Evolutionary conservation across 2,797 vertebrate genomes (phyloP).

Genomic region (Anguilla pacifica): DNA sequence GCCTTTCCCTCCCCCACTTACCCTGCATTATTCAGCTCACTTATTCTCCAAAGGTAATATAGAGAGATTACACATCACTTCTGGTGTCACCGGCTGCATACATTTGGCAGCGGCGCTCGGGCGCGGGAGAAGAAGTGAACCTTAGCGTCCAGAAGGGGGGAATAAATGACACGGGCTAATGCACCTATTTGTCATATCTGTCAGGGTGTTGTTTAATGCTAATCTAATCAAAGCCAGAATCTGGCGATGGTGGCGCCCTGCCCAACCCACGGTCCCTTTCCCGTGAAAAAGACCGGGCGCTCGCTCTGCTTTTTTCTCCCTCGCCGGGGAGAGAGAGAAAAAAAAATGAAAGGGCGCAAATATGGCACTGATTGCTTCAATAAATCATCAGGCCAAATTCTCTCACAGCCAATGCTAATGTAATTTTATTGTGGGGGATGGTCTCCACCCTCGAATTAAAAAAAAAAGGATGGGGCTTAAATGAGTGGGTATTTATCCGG

Average conservation of each 20-base stretch:
- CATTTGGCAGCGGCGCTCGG: conserved; percentile 55
- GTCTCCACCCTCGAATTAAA: conserved; percentile 31
- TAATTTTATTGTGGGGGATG: conserved; percentile 73
- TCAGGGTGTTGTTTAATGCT: conserved; percentile 88
- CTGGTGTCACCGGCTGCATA: conserved; percentile 57
- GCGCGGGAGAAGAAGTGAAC: conserved; percentile 58
- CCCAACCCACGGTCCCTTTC: not conserved
- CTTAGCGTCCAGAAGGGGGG: conserved; percentile 55
- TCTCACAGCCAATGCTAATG: conserved; percentile 81
- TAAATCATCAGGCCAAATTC: conserved; percentile 81
- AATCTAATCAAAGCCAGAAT: conserved; percentile 86
- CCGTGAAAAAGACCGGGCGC: not conserved
- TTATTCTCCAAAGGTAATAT: conserved; percentile 59
- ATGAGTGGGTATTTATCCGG: conserved; percentile 19
- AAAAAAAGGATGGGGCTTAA: conserved; percentile 19
- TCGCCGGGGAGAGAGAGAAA: conserved; percentile 41
- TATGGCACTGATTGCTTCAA: conserved; percentile 78
- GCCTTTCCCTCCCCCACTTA: conserved; percentile 54
- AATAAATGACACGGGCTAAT: conserved; percentile 85
- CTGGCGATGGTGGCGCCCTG: conserved; percentile 67
- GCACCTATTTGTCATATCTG: conserved; percentile 90
- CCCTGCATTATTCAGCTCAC: conserved; percentile 64
- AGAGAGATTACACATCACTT: conserved; percentile 70
- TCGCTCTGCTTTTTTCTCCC: not conserved
- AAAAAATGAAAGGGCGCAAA: conserved; percentile 56